phyloP scores from a whole-genome alignment of 2,113 vertebrate species.

The Paraplagusia blochii region DNA sequence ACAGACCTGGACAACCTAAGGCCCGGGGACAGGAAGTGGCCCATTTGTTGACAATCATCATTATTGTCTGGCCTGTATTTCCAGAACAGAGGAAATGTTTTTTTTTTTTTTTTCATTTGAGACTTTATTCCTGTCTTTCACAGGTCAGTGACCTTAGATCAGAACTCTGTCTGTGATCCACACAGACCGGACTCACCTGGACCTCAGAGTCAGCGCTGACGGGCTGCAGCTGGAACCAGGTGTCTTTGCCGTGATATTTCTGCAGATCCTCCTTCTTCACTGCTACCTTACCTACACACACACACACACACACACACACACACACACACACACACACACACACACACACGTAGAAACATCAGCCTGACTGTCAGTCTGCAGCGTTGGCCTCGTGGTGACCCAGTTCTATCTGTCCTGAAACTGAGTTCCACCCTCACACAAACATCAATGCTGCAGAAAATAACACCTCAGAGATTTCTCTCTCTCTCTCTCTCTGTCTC shows the following conservation, averaged over 20 bases:
- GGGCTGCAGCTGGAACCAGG: slow-evolving; percentile 96
- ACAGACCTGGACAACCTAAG: too few relatives aligned
- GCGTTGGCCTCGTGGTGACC: slow-evolving; percentile 17
- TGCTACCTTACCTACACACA: slow-evolving; percentile 87
- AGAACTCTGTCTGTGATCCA: too few relatives aligned
- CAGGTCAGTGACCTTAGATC: too few relatives aligned
- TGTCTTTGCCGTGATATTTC: slow-evolving; percentile 97
- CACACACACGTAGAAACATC: slow-evolving; percentile 15
- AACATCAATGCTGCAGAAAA: neutral
- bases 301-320: slow-evolving; percentile 22
- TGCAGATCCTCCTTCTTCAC: slow-evolving; percentile 96
- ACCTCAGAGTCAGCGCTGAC: slow-evolving; percentile 98
- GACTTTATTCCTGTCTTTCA: too few relatives aligned
- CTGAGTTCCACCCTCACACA: slow-evolving; percentile 23
- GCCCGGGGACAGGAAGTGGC: too few relatives aligned
- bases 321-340: slow-evolving; percentile 22
- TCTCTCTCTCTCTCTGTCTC: too few relatives aligned
- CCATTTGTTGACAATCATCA: too few relatives aligned
- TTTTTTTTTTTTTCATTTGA: too few relatives aligned
- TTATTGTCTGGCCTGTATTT: too few relatives aligned
- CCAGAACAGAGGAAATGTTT: too few relatives aligned
- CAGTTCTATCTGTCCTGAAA: slow-evolving; percentile 19
- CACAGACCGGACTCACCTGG: slow-evolving; percentile 86
- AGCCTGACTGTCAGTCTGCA: slow-evolving; percentile 5
- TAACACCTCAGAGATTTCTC: slow-evolving; percentile 15